Percentiles rank a stretch among this genome's conserved stretches.
Conservation (phyloP, 2,888 invertebrate genomes). For the Gymnosoma rotundatum region DNA sequence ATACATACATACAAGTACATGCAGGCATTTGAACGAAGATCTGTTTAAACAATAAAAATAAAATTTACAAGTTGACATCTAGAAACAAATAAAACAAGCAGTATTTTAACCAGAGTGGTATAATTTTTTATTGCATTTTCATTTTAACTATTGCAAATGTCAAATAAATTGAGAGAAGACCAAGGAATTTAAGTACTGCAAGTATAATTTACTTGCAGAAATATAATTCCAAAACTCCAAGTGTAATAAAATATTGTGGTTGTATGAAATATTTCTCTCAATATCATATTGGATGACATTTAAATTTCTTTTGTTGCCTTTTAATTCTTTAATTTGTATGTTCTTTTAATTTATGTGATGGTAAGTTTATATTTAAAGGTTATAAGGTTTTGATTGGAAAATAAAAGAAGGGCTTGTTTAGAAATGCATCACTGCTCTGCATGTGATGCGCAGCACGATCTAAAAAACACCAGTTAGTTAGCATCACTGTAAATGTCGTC, state of each 20-base stretch:
- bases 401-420: too few species aligned
- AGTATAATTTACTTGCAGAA: not conserved
- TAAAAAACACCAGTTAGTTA: too few species aligned
- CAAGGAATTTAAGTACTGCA: constrained; percentile 1
- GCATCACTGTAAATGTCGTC: too few species aligned
- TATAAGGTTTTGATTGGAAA: too few species aligned
- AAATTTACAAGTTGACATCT: constrained; percentile 26
- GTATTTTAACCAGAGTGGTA: not conserved
- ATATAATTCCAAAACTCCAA: not conserved
- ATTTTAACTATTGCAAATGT: constrained; percentile 9
- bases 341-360: constrained; percentile 2
- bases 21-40: not conserved
- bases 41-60: constrained; percentile 6
- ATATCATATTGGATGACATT: constrained; percentile 38
- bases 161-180: constrained; percentile 18
- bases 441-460: too few species aligned
- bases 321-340: too few species aligned
- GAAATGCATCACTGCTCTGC: too few species aligned
- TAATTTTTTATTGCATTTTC: constrained; percentile 4
- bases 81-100: not conserved
- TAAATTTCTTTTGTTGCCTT: too few species aligned
- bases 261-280: constrained; percentile 36
- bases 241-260: constrained; percentile 51
- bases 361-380: too few species aligned
- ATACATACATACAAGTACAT: not conserved